phyloP scores from a whole-genome alignment of 1,140 invertebrate species.

The Harpegnathos saltator region DNA sequence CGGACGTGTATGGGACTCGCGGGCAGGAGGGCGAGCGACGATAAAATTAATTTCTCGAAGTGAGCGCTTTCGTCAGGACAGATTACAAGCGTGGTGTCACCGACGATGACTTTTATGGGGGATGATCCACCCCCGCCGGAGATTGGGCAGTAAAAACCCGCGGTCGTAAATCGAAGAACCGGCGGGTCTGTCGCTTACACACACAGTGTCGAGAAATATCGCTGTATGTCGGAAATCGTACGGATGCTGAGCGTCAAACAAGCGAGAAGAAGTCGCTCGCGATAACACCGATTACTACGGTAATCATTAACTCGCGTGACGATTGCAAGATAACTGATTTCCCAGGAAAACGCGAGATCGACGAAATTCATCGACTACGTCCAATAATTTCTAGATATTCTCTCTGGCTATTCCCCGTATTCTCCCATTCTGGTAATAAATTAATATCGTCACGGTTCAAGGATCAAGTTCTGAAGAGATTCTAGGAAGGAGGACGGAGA shows the following conservation, averaged over 20 bases:
- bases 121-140: conserved; percentile 9
- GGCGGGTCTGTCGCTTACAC: neutral
- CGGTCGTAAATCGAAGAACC: conserved; percentile 26
- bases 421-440: conserved; percentile 17
- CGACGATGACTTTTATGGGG: conserved; percentile 47
- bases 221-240: conserved; percentile 4
- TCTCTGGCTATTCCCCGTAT: no score
- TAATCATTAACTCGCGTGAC: neutral
- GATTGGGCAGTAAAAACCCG: conserved; percentile 46
- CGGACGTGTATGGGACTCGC: neutral
- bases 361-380: neutral
- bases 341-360: neutral
- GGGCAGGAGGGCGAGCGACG: neutral
- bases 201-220: neutral
- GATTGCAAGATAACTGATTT: neutral
- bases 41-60: conserved; percentile 52
- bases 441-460: neutral
- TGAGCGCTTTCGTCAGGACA: conserved; percentile 46
- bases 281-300: no score
- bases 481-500: neutral
- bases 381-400: neutral
- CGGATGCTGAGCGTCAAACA: neutral
- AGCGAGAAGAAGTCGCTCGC: no score
- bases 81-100: conserved; percentile 42
- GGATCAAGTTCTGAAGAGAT: no score